Conservation (phyloP, 1,140 invertebrate species). For the Meloidogyne exigua region DNA sequence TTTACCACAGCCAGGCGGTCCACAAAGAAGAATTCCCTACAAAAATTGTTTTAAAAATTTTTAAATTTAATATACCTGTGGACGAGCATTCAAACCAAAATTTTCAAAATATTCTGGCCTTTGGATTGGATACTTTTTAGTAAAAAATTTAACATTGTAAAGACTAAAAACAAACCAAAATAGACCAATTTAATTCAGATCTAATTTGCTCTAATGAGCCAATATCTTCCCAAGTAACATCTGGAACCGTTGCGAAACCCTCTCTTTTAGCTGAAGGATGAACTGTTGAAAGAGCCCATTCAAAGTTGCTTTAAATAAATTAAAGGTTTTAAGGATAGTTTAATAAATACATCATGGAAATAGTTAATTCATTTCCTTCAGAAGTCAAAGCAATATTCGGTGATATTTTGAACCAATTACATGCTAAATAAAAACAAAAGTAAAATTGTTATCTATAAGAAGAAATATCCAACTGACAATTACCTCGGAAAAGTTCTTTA, state of each 20-base stretch:
- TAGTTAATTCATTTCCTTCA: constrained; percentile 15
- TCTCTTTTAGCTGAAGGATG: constrained; percentile 91
- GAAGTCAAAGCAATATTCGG: neutral
- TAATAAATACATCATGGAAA: constrained; percentile 27
- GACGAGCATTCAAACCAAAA: constrained; percentile 74
- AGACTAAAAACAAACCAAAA: constrained; percentile 73
- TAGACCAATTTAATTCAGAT: constrained; percentile 82
- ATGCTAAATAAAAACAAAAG: constrained; percentile 33
- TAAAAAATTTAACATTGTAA: neutral
- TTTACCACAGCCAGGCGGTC: constrained; percentile 75
- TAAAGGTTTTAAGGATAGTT: neutral
- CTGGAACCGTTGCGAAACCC: constrained; percentile 93
- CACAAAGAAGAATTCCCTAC: constrained; percentile 76
- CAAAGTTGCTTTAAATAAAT: constrained; percentile 49
- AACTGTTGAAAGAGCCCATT: constrained; percentile 75
- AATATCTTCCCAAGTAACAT: constrained; percentile 94
- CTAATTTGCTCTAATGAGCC: constrained; percentile 84
- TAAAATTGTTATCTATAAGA: neutral
- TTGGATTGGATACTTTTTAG: constrained; percentile 78
- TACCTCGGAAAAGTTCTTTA: constrained; percentile 40
- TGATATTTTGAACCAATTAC: constrained; percentile 45
- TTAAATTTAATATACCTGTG: constrained; percentile 71
- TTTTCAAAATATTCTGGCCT: constrained; percentile 76
- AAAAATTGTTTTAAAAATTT: neutral
- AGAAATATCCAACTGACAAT: neutral